Evolutionary conservation across 2,113 vertebrate genomes (phyloP).

Genomic region (Eulemur macaco): DNA sequence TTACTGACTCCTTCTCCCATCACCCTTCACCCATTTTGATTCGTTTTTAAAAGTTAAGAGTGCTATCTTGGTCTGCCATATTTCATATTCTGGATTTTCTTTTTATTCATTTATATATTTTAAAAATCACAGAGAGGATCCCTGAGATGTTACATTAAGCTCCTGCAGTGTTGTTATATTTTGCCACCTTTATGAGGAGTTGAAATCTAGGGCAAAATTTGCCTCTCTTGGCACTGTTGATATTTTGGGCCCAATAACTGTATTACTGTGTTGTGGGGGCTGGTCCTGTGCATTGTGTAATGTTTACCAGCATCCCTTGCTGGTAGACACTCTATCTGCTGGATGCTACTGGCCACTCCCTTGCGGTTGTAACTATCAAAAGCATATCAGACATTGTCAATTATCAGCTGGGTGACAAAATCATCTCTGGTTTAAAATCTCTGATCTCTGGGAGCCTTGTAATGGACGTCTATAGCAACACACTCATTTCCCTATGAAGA

Average conservation of each 20-base stretch:
- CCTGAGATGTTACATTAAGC: neutral
- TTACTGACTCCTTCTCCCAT: conserved; percentile 31
- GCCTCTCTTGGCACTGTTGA: neutral
- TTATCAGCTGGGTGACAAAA: neutral
- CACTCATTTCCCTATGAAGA: neutral
- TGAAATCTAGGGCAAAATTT: neutral
- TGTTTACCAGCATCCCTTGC: neutral
- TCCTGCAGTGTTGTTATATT: neutral
- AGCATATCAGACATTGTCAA: neutral
- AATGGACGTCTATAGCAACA: neutral
- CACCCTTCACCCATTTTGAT: conserved; percentile 11
- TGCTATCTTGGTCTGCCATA: neutral
- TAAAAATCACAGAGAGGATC: neutral
- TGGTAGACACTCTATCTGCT: neutral
- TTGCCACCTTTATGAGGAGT: neutral
- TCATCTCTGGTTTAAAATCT: neutral
- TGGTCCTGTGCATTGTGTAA: neutral
- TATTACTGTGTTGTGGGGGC: neutral
- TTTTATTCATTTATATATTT: neutral
- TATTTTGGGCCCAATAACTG: neutral
- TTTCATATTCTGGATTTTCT: neutral
- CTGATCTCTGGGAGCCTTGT: neutral
- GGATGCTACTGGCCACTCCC: neutral
- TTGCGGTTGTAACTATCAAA: neutral
- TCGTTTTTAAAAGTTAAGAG: conserved; percentile 30